These are phyloP conservation scores for Polymixis flavicincta DNA, from an alignment of 2,888 invertebrate species.

Conservation along the genomic window DNA sequence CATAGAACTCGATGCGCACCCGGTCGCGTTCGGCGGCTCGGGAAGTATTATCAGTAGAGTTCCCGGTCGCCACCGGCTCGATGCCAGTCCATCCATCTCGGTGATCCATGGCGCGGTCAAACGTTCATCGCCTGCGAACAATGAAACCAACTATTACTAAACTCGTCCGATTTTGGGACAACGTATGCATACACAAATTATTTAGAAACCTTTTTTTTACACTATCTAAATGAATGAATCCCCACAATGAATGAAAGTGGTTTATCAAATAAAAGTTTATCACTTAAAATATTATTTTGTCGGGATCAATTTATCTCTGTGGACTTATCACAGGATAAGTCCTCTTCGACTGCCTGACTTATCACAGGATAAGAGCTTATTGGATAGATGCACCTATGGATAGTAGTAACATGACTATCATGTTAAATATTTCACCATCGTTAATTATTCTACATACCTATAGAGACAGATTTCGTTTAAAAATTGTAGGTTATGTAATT, in stretches of 20 bases:
- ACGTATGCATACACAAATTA: neutral
- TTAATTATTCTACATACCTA: neutral
- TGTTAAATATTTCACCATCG: neutral
- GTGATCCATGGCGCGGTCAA: conserved; percentile 87
- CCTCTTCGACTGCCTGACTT: too few relatives aligned
- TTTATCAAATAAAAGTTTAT: conserved; percentile 14
- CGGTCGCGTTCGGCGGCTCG: conserved; percentile 92
- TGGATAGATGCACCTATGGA: neutral
- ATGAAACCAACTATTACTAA: conserved; percentile 59
- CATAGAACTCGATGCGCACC: conserved; percentile 95
- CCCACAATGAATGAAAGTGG: neutral
- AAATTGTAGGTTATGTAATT: neutral
- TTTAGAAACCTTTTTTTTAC: conserved; percentile 33
- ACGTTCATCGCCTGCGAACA: conserved; percentile 88
- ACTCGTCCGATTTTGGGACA: conserved; percentile 24
- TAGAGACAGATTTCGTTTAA: neutral
- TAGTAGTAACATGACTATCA: neutral
- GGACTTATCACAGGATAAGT: conserved; percentile 7
- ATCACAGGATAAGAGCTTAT: conserved; percentile 12
- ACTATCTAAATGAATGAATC: conserved; percentile 19
- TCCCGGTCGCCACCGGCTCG: conserved; percentile 80
- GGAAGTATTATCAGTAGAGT: conserved; percentile 82
- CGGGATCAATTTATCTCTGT: conserved; percentile 21
- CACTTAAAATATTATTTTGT: conserved; percentile 1
- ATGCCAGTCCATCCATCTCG: conserved; percentile 85